Evolutionary conservation across 2,113 vertebrate species (phyloP).

Genomic region (Centropristis striata): DNA sequence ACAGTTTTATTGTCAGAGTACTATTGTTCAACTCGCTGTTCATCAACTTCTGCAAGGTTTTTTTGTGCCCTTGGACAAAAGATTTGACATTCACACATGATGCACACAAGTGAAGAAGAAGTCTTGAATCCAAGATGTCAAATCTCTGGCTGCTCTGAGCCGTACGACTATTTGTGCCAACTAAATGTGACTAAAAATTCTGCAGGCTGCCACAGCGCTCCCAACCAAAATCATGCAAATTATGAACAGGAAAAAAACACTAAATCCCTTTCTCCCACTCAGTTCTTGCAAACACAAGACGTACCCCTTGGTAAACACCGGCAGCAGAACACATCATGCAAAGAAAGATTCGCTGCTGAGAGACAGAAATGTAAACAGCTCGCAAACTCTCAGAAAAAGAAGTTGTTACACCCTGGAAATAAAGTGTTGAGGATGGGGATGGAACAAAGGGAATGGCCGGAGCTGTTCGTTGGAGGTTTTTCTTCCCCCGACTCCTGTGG

Average conservation of each 20-base stretch:
- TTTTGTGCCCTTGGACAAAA: neutral
- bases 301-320: slow-evolving; percentile 49
- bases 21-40: slow-evolving; percentile 6
- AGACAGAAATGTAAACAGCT: slow-evolving; percentile 53
- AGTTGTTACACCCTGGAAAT: slow-evolving; percentile 38
- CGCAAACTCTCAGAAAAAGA: slow-evolving; percentile 28
- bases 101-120: slow-evolving; percentile 2
- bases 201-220: slow-evolving; percentile 39
- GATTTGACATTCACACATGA: neutral
- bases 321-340: slow-evolving; percentile 42
- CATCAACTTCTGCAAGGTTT: neutral
- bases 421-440: slow-evolving; percentile 6
- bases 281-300: slow-evolving; percentile 47
- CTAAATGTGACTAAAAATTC: slow-evolving; percentile 29
- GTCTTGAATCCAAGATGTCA: slow-evolving; percentile 40
- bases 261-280: slow-evolving; percentile 43
- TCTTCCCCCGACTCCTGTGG: slow-evolving; percentile 13
- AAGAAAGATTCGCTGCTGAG: slow-evolving; percentile 24
- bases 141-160: slow-evolving; percentile 29
- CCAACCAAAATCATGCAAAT: slow-evolving; percentile 57
- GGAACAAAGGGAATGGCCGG: slow-evolving; percentile 18
- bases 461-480: slow-evolving; percentile 9
- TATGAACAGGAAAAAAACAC: slow-evolving; percentile 39
- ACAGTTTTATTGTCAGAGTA: neutral
- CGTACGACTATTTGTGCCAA: slow-evolving; percentile 24